These are phyloP conservation scores for Nannoperca obscura DNA, from an alignment of 2,797 vertebrate species.

Conservation along the genomic window DNA sequence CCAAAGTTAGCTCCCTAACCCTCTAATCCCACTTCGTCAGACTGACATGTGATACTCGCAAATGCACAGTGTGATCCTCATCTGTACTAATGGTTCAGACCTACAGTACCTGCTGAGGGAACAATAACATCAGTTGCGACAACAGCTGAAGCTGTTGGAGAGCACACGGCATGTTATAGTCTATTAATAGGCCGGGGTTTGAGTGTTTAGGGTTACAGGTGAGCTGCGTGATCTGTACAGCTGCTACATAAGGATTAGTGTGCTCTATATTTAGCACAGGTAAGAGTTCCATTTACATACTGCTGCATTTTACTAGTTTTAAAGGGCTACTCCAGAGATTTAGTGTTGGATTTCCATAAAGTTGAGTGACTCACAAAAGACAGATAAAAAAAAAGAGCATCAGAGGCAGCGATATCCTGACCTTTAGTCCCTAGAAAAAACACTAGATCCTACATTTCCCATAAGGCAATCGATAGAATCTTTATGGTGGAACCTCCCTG, in stretches of 20 bases:
- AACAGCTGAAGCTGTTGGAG: slow-evolving; percentile 57
- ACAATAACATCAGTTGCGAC: slow-evolving; percentile 47
- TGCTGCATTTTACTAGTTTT: slow-evolving; percentile 22
- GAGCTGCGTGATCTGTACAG: slow-evolving; percentile 66
- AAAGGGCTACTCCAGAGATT: slow-evolving; percentile 7
- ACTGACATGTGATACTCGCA: slow-evolving; percentile 13
- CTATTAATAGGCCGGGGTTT: slow-evolving; percentile 59
- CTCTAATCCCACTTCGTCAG: slow-evolving; percentile 21
- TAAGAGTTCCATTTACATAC: slow-evolving; percentile 39
- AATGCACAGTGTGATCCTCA: background rate
- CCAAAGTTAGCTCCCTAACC: slow-evolving; percentile 17
- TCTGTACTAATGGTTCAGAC: background rate
- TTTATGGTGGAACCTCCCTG: background rate
- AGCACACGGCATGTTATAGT: slow-evolving; percentile 19
- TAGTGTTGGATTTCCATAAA: background rate
- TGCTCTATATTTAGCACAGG: slow-evolving; percentile 70
- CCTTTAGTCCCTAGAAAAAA: background rate
- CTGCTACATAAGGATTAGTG: slow-evolving; percentile 72
- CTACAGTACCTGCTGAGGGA: slow-evolving; percentile 39
- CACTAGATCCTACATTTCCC: background rate
- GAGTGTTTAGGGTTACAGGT: slow-evolving; percentile 65
- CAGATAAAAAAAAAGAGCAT: background rate
- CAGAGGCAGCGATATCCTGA: background rate
- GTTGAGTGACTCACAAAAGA: background rate
- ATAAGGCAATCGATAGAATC: background rate